A percentile compares a stretch with the other conserved stretches of the same genome.
Evolutionary conservation across 2,797 vertebrate species (phyloP).

Genomic region (Phalloptychus januarius): DNA sequence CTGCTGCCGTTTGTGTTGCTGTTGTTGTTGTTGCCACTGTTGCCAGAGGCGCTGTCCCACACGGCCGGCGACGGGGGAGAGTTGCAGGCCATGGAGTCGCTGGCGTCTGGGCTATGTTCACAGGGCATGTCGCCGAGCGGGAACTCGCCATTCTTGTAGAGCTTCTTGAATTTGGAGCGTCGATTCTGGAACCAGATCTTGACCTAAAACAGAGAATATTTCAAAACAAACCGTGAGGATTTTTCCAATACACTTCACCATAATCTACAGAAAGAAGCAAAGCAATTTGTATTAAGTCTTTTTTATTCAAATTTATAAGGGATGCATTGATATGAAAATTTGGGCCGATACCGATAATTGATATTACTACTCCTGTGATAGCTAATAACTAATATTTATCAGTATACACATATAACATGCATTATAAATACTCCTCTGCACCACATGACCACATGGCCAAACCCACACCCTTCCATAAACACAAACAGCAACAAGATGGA

Average conservation of each 20-base stretch:
- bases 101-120: conserved; percentile 92
- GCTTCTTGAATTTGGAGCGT: conserved; percentile 94
- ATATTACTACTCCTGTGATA: too few relatives aligned
- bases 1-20: conserved; percentile 25
- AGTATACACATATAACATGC: too few relatives aligned
- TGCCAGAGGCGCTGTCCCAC: conserved; percentile 83
- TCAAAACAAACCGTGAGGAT: background rate
- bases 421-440: too few relatives aligned
- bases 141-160: conserved; percentile 92
- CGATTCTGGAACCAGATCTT: conserved; percentile 98
- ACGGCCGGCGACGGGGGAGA: conserved; percentile 87
- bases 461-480: too few relatives aligned
- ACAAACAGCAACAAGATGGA: too few relatives aligned
- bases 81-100: conserved; percentile 94
- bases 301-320: background rate
- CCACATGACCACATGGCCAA: too few relatives aligned
- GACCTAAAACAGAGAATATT: conserved; percentile 75
- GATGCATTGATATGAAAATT: too few relatives aligned
- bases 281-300: background rate
- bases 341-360: too few relatives aligned
- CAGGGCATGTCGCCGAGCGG: conserved; percentile 82
- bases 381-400: too few relatives aligned
- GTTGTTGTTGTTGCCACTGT: conserved; percentile 17
- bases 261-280: background rate
- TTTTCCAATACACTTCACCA: background rate